Base-by-base conservation (phyloP, 2,113 vertebrate species). In the Sceloporus tristichus region DNA sequence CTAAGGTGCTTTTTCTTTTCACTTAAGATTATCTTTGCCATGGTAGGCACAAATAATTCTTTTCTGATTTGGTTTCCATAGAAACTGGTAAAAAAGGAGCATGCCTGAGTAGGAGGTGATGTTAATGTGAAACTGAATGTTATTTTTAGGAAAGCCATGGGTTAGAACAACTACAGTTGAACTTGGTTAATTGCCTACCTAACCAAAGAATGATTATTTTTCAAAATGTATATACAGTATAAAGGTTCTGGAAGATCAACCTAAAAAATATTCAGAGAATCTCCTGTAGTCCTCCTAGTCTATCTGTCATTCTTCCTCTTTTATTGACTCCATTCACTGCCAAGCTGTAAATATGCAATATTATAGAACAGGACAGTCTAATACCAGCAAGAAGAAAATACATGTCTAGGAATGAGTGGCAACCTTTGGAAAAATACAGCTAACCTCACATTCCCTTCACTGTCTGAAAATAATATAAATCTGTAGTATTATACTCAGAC, bases 131-230 rank as follows among this genome's bases (percentile, higher is more conserved):
- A 92, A 92, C 53, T 87, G 82, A 73, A 91, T 90, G 82, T 86
- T 95, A 94, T 93, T 94, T 93, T 93, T 95, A 94, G 91, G 79
- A 81, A 93, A 95, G 91, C 70, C 85, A 94, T 84, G 91, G 88
- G 91, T 89, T 89, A 92, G 90, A 94, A 90, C 0, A 4, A 86
- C 82, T 91, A 68, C 53, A 78, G 75, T 79, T 83, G 71, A 93
- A n/a, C 65, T 80, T 53, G 73, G 25, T 88, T 92, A 92, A 92
- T 73, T 84, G 93, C 90, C 82, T 92, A 84, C 79, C 79, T 93
- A 86, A 82, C 85, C 93, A 91, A 86, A 74, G 27, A 27, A 48
- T 0, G 0, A 23, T 62, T 38, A 19, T n/a, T 53, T 54, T 79
- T 59, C 0, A 79, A 68, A 68, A 40, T 19, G 21, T 29, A 23